Evolutionary conservation across 2,797 vertebrate species (phyloP).

Genomic region (Botia almorhae): DNA sequence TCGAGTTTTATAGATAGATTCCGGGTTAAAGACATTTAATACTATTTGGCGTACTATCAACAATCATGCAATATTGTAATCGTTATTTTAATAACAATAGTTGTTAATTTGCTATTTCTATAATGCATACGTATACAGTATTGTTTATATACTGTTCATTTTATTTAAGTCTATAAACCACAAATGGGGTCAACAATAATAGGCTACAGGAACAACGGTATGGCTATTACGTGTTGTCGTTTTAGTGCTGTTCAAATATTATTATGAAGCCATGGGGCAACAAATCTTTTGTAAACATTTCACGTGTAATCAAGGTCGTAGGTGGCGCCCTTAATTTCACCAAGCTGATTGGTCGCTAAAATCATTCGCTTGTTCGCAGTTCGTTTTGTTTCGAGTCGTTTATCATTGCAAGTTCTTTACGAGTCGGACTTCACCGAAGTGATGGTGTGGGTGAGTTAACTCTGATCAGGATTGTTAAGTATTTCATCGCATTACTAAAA

Average conservation of each 20-base stretch:
- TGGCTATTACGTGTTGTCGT: too few relatives aligned
- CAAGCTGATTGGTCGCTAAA: constrained; percentile 28
- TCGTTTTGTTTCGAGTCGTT: background rate
- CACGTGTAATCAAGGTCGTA: constrained; percentile 12
- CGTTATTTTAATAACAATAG: too few relatives aligned
- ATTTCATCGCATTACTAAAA: too few relatives aligned
- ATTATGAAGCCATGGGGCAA: background rate
- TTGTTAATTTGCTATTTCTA: too few relatives aligned
- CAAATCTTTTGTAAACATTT: constrained; percentile 20
- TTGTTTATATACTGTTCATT: too few relatives aligned
- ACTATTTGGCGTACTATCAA: too few relatives aligned
- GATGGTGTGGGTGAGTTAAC: constrained; percentile 37
- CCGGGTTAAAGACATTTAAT: background rate
- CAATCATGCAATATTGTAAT: too few relatives aligned
- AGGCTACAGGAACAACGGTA: too few relatives aligned
- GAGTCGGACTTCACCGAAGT: background rate
- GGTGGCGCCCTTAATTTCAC: constrained; percentile 22
- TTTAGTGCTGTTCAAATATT: too few relatives aligned
- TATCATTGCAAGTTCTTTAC: background rate
- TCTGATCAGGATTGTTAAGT: background rate
- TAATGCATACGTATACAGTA: too few relatives aligned
- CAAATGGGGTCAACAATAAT: too few relatives aligned
- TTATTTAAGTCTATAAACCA: too few relatives aligned
- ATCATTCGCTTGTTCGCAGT: background rate
- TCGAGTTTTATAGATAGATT: background rate